Evolutionary conservation across 2,888 invertebrate genomes (phyloP).

Genomic region (Pollenia griseotomentosa): DNA sequence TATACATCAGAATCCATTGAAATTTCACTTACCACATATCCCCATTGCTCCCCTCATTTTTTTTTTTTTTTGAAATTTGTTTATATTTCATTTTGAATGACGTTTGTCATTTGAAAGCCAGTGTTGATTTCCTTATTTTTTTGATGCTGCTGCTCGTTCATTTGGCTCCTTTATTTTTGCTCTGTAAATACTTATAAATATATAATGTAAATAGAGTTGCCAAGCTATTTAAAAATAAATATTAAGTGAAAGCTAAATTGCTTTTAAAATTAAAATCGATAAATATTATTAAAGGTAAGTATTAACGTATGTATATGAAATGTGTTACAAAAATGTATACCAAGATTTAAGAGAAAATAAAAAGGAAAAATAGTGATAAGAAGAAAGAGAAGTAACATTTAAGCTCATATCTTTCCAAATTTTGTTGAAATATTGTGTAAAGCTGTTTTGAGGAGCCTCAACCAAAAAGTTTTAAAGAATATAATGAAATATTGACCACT

Average conservation of each 20-base stretch:
- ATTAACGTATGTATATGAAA: too few relatives aligned
- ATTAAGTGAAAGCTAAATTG: background rate
- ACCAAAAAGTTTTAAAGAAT: background rate
- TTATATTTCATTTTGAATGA: constrained; percentile 60
- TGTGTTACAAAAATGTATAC: too few relatives aligned
- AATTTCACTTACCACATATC: constrained; percentile 2
- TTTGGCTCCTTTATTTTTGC: constrained; percentile 67
- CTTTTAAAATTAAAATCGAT: too few relatives aligned
- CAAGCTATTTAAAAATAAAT: constrained; percentile 3
- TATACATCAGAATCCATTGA: constrained; percentile 33
- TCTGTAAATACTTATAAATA: constrained; percentile 67
- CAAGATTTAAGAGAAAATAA: too few relatives aligned
- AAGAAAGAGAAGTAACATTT: too few relatives aligned
- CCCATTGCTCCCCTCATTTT: constrained; percentile 11
- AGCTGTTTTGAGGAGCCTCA: too few relatives aligned
- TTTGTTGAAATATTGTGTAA: too few relatives aligned
- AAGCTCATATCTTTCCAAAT: too few relatives aligned
- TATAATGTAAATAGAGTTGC: constrained; percentile 35
- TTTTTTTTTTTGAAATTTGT: background rate
- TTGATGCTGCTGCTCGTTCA: constrained; percentile 66
- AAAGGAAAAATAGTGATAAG: too few relatives aligned
- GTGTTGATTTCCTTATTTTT: constrained; percentile 64
- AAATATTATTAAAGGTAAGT: too few relatives aligned
- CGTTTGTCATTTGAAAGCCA: constrained; percentile 72
- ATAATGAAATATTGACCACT: too few relatives aligned